phyloP scores from a whole-genome alignment of 2,113 vertebrate species.

The Tricholaema leucomelas region DNA sequence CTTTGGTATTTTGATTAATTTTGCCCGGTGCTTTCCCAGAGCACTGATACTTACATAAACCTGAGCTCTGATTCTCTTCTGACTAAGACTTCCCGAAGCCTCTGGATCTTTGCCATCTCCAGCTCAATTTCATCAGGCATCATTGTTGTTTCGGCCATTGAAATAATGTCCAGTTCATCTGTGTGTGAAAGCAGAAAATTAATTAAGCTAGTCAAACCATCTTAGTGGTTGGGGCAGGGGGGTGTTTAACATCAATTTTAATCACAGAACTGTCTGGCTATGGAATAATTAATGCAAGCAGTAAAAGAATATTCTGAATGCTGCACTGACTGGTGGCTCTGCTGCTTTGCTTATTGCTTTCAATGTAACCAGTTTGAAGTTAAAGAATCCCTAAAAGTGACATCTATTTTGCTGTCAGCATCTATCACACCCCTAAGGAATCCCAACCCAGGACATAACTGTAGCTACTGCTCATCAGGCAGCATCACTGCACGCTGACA shows the following conservation, averaged over 20 bases:
- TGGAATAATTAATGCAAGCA: conserved; percentile 9
- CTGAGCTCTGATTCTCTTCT: conserved; percentile 96
- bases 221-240: not conserved
- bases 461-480: not conserved
- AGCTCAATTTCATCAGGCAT: conserved; percentile 95
- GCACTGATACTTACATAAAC: conserved; percentile 90
- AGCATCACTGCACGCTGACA: not conserved
- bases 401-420: not conserved
- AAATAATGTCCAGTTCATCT: conserved; percentile 92
- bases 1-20: conserved; percentile 59
- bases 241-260: not conserved
- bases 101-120: conserved; percentile 96
- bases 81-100: conserved; percentile 94
- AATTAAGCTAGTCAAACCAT: not conserved
- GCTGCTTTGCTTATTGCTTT: not conserved
- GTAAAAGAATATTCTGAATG: not conserved
- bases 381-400: not conserved
- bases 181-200: conserved; percentile 11
- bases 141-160: conserved; percentile 95
- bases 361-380: not conserved
- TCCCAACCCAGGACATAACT: not conserved
- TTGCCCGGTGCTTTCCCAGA: conserved; percentile 31
- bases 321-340: not conserved
- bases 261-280: not conserved
- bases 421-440: not conserved